Percentiles rank a stretch among this genome's conserved stretches.
Conservation (phyloP, 1,140 invertebrate genomes). For the Listronotus bonariensis region DNA sequence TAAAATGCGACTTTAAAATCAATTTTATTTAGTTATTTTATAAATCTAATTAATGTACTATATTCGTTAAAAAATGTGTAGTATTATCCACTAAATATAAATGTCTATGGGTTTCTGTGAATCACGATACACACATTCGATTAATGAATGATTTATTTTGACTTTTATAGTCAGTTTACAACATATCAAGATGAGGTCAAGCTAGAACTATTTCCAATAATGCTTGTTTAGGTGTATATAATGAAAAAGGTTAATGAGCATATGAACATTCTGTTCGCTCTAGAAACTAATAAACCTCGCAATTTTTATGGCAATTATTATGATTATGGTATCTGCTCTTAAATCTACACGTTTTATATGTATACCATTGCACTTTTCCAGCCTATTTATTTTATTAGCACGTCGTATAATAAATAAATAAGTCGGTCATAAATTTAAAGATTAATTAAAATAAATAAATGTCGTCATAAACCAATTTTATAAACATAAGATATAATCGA, state of each 20-base stretch:
- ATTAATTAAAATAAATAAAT: constrained; percentile 1
- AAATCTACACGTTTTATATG: constrained; percentile 11
- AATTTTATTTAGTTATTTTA: too few species aligned
- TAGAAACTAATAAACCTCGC: constrained; percentile 11
- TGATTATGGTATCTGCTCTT: constrained; percentile 4
- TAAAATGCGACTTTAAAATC: too few species aligned
- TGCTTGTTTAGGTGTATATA: constrained; percentile 16
- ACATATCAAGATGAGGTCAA: constrained; percentile 25
- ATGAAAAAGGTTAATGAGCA: constrained; percentile 23
- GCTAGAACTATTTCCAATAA: constrained; percentile 12
- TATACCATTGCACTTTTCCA: constrained; percentile 5
- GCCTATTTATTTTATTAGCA: constrained; percentile 12
- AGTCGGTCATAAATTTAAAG: not conserved
- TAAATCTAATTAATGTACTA: too few species aligned
- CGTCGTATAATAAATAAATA: constrained; percentile 1
- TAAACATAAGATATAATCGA: not conserved
- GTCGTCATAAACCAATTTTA: constrained; percentile 1
- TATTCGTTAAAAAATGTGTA: too few species aligned
- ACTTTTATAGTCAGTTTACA: constrained; percentile 11
- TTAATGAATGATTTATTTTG: constrained; percentile 19
- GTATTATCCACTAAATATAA: not conserved
- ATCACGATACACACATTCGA: constrained; percentile 1
- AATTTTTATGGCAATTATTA: constrained; percentile 12
- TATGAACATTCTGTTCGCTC: constrained; percentile 15
- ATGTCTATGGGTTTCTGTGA: not conserved